A percentile compares a stretch with the other conserved stretches of the same genome.
Conservation (phyloP, 2,797 vertebrate genomes). For the Fistularia tabacaria region DNA sequence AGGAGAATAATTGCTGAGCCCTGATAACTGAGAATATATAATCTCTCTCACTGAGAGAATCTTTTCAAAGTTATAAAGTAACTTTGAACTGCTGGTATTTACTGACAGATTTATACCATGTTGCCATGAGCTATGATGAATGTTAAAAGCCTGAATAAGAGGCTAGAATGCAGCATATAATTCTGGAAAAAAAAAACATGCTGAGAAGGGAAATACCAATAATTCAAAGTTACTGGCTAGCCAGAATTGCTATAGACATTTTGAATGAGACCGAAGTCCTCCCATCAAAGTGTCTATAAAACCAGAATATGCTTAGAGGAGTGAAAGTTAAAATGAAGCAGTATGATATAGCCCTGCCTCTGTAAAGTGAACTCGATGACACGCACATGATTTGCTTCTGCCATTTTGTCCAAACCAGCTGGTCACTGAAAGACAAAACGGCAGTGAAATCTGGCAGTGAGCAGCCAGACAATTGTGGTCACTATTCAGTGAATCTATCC, state of each 20-base stretch:
- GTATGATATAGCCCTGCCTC: conserved; percentile 12
- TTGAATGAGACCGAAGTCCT: conserved; percentile 20
- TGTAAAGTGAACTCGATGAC: conserved; percentile 35
- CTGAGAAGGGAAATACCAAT: conserved; percentile 7
- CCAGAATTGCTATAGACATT: conserved; percentile 15
- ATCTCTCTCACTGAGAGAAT: conserved; percentile 9
- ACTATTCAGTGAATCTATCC: too few relatives aligned
- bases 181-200: conserved; percentile 9
- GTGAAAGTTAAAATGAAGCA: not conserved
- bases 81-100: conserved; percentile 16
- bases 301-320: conserved; percentile 16
- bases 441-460: conserved; percentile 51
- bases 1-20: not conserved
- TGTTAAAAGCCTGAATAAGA: conserved; percentile 21
- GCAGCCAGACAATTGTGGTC: conserved; percentile 9
- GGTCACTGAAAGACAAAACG: conserved; percentile 47
- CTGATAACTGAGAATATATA: conserved; percentile 1
- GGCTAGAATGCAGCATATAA: conserved; percentile 2
- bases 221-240: conserved; percentile 6
- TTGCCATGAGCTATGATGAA: conserved; percentile 17
- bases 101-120: conserved; percentile 11
- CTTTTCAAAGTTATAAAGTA: conserved; percentile 21
- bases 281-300: conserved; percentile 17
- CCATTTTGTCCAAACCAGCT: conserved; percentile 44
- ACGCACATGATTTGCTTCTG: conserved; percentile 38